Percentiles rank a stretch among this genome's conserved stretches.
phyloP scores from a whole-genome alignment of 2,888 invertebrate genomes.

The Spicauda simplicius region DNA sequence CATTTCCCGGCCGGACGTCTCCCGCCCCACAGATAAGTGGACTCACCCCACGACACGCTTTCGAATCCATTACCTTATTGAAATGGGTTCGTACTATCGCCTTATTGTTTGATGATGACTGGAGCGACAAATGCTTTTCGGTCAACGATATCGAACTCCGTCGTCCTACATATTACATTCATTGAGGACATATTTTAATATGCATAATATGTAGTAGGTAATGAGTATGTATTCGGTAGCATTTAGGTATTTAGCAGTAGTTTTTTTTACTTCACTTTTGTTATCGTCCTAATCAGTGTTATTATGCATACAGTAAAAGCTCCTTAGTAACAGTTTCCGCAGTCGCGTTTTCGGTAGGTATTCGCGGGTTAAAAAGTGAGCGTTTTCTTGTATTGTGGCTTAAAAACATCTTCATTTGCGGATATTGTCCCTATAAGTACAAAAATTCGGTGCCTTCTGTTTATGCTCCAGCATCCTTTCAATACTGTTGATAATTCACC shows the following conservation, averaged over 20 bases:
- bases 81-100: slow-evolving; percentile 2
- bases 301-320: too few relatives aligned
- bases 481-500: too few relatives aligned
- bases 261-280: neutral
- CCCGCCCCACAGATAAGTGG: slow-evolving; percentile 23
- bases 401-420: too few relatives aligned
- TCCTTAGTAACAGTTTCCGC: too few relatives aligned
- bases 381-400: too few relatives aligned
- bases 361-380: too few relatives aligned
- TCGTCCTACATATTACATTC: neutral
- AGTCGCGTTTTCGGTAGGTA: too few relatives aligned
- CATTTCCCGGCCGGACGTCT: slow-evolving; percentile 26
- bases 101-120: slow-evolving; percentile 9
- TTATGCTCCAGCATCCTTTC: too few relatives aligned
- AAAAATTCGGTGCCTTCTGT: too few relatives aligned
- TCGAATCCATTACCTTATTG: slow-evolving; percentile 27
- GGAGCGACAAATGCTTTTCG: slow-evolving; percentile 6
- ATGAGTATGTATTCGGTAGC: slow-evolving; percentile 13
- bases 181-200: slow-evolving; percentile 5
- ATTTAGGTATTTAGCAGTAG: too few relatives aligned
- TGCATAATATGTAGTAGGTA: slow-evolving; percentile 5
- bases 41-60: slow-evolving; percentile 16
- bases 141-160: neutral
- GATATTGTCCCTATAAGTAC: too few relatives aligned
- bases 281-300: neutral